A percentile compares a stretch with the other conserved stretches of the same genome.
Conservation (phyloP, 2,113 vertebrate genomes). For the Dermatemys mawii region DNA sequence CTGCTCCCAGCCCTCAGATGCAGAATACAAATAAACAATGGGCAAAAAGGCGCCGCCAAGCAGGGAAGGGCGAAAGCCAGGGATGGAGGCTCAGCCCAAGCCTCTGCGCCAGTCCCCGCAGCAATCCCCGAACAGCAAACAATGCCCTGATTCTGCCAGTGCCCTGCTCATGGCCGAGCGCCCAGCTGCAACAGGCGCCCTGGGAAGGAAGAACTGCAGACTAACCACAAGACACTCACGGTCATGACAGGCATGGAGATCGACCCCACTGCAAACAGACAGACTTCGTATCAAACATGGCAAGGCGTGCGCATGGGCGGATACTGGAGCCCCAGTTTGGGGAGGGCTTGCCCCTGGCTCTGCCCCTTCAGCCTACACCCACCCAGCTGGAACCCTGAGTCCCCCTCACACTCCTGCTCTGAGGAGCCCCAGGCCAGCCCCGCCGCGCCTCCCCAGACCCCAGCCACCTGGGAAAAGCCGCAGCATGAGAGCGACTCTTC, state of each 20-base stretch:
- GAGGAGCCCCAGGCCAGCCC: too few species aligned
- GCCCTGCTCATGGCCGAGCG: not conserved
- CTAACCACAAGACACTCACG: rapidly evolving
- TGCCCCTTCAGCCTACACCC: too few species aligned
- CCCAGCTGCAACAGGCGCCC: not conserved
- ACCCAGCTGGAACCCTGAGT: too few species aligned
- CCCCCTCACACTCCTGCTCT: too few species aligned
- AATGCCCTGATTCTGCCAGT: not conserved
- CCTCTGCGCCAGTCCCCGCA: rapidly evolving
- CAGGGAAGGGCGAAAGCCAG: not conserved
- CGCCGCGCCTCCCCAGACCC: too few species aligned
- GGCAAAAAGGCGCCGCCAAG: not conserved
- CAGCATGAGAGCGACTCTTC: too few species aligned
- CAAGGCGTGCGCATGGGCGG: not conserved
- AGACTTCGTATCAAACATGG: rapidly evolving
- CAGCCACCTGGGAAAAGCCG: too few species aligned
- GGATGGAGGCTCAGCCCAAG: not conserved
- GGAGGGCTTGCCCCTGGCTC: too few species aligned
- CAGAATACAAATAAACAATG: not conserved
- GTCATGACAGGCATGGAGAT: not conserved
- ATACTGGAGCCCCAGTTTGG: too few species aligned
- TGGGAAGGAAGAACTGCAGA: not conserved
- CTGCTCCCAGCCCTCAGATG: not conserved
- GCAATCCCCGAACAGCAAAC: too few species aligned
- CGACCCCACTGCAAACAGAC: not conserved